phyloP scores from a whole-genome alignment of 2,113 vertebrate genomes.

The Notarius quadriscutis region DNA sequence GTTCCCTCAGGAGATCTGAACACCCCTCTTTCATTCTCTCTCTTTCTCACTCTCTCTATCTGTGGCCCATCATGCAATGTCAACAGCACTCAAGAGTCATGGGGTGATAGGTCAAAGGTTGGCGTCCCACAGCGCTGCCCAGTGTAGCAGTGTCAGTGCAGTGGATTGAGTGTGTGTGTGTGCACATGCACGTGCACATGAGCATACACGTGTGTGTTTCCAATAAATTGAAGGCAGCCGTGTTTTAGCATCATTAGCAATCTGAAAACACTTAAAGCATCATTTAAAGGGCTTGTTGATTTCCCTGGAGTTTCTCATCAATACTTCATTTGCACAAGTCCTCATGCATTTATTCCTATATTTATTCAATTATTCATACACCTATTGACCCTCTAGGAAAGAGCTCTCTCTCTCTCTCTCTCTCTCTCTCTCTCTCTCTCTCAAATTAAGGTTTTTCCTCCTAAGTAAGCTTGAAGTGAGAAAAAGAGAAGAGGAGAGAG shows the following conservation, averaged over 20 bases:
- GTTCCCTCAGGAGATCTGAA: conserved; percentile 1
- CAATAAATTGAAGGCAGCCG: conserved; percentile 33
- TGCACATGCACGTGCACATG: background rate
- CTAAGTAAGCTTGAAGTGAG: background rate
- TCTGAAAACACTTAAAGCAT: conserved; percentile 54
- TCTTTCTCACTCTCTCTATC: conserved; percentile 35
- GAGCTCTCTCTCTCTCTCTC: conserved; percentile 12
- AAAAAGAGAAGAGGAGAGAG: background rate
- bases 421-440: background rate
- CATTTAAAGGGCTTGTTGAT: conserved; percentile 40
- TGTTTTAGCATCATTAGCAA: conserved; percentile 40
- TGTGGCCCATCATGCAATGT: conserved; percentile 55
- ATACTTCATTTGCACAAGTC: conserved; percentile 45
- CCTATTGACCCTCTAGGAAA: conserved; percentile 42
- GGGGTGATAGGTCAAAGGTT: conserved; percentile 51
- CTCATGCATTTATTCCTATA: conserved; percentile 50
- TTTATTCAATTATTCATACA: conserved; percentile 47
- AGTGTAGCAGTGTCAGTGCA: conserved; percentile 38
- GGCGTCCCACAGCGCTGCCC: conserved; percentile 43
- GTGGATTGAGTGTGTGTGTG: conserved; percentile 32
- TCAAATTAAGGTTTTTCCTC: background rate
- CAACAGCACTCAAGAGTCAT: conserved; percentile 54
- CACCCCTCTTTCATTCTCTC: conserved; percentile 13
- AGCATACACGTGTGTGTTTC: conserved; percentile 17
- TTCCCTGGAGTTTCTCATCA: conserved; percentile 51